These are phyloP conservation scores for Mellilla xanthometata DNA, from an alignment of 2,888 invertebrate species.

Conservation along the genomic window DNA sequence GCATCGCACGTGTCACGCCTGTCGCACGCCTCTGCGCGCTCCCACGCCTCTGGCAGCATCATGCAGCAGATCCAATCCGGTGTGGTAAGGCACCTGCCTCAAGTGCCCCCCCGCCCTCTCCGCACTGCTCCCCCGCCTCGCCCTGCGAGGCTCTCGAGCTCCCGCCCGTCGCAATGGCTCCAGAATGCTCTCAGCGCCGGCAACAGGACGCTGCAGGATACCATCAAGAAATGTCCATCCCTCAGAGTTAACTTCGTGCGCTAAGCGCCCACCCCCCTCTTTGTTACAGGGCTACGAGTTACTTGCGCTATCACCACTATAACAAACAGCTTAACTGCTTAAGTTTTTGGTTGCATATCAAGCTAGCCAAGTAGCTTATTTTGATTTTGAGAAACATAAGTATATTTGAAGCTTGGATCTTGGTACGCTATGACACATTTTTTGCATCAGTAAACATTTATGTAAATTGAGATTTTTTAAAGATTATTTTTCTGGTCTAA, in stretches of 20 bases:
- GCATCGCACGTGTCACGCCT: constrained; percentile 72
- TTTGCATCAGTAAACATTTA: no score
- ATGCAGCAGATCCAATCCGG: constrained; percentile 95
- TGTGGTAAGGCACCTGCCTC: constrained; percentile 94
- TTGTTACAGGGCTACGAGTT: no score
- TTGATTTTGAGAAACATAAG: no score
- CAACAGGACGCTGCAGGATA: constrained; percentile 77
- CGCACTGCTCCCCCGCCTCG: constrained; percentile 65
- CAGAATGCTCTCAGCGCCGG: constrained; percentile 78
- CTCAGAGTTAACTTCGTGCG: constrained; percentile 88
- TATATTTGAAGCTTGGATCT: no score
- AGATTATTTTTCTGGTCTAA: no score
- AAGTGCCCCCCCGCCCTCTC: constrained; percentile 85
- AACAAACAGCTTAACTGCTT: no score
- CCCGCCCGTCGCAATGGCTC: constrained; percentile 74
- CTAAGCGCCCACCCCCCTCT: constrained; percentile 40
- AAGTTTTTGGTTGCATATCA: no score
- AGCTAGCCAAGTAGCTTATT: no score
- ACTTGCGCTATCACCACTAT: no score
- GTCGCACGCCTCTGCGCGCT: constrained; percentile 68
- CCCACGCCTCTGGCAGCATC: constrained; percentile 87
- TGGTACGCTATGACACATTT: no score
- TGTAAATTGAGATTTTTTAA: no score
- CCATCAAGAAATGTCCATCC: constrained; percentile 89
- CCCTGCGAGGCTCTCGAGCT: no score